Base-by-base conservation (phyloP, 2,797 vertebrate species). In the Myiotriccus ornatus region DNA sequence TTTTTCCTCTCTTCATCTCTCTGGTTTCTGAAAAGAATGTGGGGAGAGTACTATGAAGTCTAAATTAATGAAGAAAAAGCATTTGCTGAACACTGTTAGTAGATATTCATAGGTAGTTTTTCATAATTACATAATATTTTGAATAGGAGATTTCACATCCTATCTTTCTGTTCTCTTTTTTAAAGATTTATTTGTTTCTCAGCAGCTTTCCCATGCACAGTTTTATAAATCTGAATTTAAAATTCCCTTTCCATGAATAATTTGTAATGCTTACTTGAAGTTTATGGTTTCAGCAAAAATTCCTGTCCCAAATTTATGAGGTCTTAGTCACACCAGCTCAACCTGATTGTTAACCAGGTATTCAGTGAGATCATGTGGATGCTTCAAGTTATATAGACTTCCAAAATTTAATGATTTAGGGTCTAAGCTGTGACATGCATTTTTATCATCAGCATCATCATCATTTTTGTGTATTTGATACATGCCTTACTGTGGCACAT, bases 211-310 rank as follows among this genome's bases (percentile, higher is more conserved):
- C n/a, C 64, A 28, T 37, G 8, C 30, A 46, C n/a, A 57, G 46
- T 71, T 88, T 91, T 84, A 68, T 64, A 78, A 86, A 88, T 57
- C 15, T 71, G 80, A 91, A 71, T 93, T 86, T 68, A 49, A 88
- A 91, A 81, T 81, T 68, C 27, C 17, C 14, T 53, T 84, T 71
- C 46, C 9, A 32, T 62, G 16, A 93, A 75, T 91, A 77, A 64
- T 73, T 84, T 76, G 62, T 50, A 64, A 43, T 57, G 43, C 30
- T 88, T 12, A 24, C 69, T 90, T 50, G 41, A 78, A 94, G 56
- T 74, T 76, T 68, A 44, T 63, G 77, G 49, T 89, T 93, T 86
- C 37, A 81, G 65, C 12, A 88, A 75, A 88, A 90, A 62, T 28
- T 81, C 17, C 41, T 34, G 7, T 78, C 35, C 46, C 77, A 56